Percentiles rank a stretch among this genome's conserved stretches.
Conservation (phyloP, 2,797 vertebrate species). For the Takifugu ocellatus region DNA sequence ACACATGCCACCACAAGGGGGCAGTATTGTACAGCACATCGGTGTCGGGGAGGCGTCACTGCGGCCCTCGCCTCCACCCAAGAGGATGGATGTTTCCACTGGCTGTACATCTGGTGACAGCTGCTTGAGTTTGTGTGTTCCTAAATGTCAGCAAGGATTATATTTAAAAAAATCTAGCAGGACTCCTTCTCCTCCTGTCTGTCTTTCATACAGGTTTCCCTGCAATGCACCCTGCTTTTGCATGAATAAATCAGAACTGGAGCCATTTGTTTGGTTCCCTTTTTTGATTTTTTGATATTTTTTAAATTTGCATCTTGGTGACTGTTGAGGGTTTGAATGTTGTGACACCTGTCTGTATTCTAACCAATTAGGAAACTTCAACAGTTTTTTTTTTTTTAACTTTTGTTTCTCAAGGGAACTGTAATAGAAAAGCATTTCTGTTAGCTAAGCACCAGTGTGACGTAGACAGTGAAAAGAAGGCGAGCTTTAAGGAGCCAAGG, state of each 20-base stretch:
- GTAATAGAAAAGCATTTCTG: conserved; percentile 13
- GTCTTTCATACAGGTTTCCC: conserved; percentile 36
- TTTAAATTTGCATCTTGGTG: background rate
- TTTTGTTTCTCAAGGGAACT: conserved; percentile 33
- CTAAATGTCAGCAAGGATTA: conserved; percentile 71
- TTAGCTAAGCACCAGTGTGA: conserved; percentile 12
- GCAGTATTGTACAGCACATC: conserved; percentile 46
- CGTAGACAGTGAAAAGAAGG: conserved; percentile 27
- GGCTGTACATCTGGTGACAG: conserved; percentile 69
- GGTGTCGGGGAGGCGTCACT: conserved; percentile 50
- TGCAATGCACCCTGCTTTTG: conserved; percentile 17
- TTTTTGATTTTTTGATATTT: background rate
- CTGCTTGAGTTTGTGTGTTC: conserved; percentile 67
- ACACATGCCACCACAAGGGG: conserved; percentile 36
- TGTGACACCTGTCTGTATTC: background rate
- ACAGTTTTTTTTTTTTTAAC: conserved; percentile 2
- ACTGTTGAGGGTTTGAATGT: conserved; percentile 1
- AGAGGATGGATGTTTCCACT: conserved; percentile 69
- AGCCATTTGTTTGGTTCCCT: background rate
- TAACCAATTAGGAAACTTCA: background rate
- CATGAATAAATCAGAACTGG: conserved; percentile 9
- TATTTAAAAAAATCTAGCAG: conserved; percentile 58
- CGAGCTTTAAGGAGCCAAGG: conserved; percentile 39
- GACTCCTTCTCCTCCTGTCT: conserved; percentile 33
- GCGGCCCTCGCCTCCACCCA: conserved; percentile 39